Conservation (phyloP, 2,797 vertebrate genomes). For the Miopithecus talapoin region DNA sequence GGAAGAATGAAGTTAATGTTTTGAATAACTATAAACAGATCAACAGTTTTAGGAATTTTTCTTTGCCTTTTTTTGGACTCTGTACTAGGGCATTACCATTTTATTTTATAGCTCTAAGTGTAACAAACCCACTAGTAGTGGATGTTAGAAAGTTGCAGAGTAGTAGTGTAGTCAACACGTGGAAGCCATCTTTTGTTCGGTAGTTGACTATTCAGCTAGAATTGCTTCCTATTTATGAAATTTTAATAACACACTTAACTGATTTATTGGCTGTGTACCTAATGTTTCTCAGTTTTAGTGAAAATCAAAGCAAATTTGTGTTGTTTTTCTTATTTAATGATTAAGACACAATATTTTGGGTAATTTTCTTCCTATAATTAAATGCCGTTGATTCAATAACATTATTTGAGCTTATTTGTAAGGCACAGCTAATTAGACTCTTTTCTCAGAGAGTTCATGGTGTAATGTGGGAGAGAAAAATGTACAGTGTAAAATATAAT, state of each 20-base stretch:
- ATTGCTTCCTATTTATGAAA: slow-evolving; percentile 1
- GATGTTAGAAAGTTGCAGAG: not conserved
- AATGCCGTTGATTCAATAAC: not conserved
- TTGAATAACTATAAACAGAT: not conserved
- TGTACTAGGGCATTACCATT: not conserved
- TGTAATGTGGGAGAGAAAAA: not conserved
- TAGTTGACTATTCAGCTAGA: not conserved
- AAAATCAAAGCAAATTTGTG: slow-evolving; percentile 14
- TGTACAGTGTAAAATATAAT: not conserved
- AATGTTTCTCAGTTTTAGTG: slow-evolving; percentile 26
- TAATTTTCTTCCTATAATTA: slow-evolving; percentile 38
- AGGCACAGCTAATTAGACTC: not conserved
- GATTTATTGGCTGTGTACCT: slow-evolving; percentile 12
- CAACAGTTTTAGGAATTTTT: not conserved
- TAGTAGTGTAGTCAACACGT: not conserved
- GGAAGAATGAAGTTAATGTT: not conserved
- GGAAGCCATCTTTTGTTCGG: not conserved
- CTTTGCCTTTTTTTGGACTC: not conserved
- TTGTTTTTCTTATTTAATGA: slow-evolving; percentile 9
- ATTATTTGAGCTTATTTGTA: slow-evolving; percentile 11
- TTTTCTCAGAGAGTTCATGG: not conserved
- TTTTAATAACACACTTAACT: not conserved
- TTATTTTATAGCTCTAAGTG: not conserved
- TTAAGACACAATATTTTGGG: not conserved
- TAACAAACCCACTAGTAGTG: not conserved